Evolutionary conservation across 2,797 vertebrate genomes (phyloP).

Genomic region (Catharus ustulatus): DNA sequence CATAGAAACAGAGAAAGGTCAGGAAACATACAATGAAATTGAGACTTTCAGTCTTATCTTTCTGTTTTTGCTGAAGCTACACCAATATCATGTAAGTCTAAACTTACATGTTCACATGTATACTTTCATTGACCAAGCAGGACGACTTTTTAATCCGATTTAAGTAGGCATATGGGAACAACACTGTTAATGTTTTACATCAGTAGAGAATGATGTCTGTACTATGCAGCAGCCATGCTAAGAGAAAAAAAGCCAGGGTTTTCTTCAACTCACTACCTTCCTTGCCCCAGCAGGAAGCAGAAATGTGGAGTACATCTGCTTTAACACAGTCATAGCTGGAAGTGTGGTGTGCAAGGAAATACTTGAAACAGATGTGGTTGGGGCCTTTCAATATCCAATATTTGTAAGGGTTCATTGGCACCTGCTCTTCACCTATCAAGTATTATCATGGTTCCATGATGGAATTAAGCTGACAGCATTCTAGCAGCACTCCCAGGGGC

Average conservation of each 20-base stretch:
- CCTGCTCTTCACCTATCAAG: conserved; percentile 41
- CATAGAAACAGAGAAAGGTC: not conserved
- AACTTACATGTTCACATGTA: not conserved
- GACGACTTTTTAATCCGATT: not conserved
- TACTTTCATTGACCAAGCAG: not conserved
- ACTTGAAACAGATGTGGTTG: not conserved
- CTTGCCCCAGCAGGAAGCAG: not conserved
- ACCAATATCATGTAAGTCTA: not conserved
- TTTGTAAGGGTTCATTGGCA: conserved; percentile 43
- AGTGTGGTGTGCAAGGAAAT: not conserved
- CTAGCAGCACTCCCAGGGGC: not conserved
- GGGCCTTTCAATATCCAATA: not conserved
- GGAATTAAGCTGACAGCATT: conserved; percentile 34
- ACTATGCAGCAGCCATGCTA: not conserved
- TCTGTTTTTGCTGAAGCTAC: not conserved
- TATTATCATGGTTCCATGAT: conserved; percentile 26
- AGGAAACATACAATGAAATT: not conserved
- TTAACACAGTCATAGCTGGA: not conserved
- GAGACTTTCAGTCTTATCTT: not conserved
- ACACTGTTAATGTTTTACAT: not conserved
- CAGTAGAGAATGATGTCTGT: not conserved
- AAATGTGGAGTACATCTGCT: not conserved
- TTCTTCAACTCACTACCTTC: not conserved
- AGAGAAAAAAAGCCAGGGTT: not conserved
- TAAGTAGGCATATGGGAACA: not conserved